Evolutionary conservation across 2,888 invertebrate genomes (phyloP).

Genomic region (Ophonus ardosiacus): DNA sequence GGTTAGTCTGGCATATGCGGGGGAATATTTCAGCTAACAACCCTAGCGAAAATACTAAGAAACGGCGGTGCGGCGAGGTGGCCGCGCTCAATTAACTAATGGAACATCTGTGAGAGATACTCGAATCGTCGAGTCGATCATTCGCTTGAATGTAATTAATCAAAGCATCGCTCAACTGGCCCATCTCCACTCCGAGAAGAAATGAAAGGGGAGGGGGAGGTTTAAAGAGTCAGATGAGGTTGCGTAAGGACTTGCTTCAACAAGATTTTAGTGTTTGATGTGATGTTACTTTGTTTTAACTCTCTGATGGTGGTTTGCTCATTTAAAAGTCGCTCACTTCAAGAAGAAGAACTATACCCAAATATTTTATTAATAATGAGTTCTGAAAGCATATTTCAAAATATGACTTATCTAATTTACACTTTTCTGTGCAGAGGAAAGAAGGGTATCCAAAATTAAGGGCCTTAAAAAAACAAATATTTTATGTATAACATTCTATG

Average conservation of each 20-base stretch:
- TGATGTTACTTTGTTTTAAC: slow-evolving; percentile 29
- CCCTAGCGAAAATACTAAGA: slow-evolving; percentile 58
- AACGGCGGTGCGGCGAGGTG: slow-evolving; percentile 21
- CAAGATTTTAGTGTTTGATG: slow-evolving; percentile 25
- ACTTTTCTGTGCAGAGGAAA: too few species aligned
- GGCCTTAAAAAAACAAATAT: too few species aligned
- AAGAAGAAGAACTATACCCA: too few species aligned
- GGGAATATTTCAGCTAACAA: slow-evolving; percentile 44
- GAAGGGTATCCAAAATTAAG: too few species aligned
- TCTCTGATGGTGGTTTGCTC: neutral
- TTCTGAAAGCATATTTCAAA: too few species aligned
- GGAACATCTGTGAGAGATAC: slow-evolving; percentile 63
- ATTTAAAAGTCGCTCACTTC: neutral
- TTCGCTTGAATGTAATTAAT: slow-evolving; percentile 63
- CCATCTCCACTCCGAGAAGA: slow-evolving; percentile 18
- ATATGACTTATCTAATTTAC: too few species aligned
- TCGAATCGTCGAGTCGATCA: slow-evolving; percentile 60
- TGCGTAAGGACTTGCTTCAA: neutral
- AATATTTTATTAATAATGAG: too few species aligned
- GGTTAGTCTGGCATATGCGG: neutral
- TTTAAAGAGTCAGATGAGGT: slow-evolving; percentile 38
- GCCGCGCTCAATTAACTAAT: slow-evolving; percentile 63
- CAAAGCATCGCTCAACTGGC: slow-evolving; percentile 58
- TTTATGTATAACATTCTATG: too few species aligned
- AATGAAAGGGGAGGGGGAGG: slow-evolving; percentile 3